Conservation (phyloP, 2,888 invertebrate species). For the Drosophila tripunctata region DNA sequence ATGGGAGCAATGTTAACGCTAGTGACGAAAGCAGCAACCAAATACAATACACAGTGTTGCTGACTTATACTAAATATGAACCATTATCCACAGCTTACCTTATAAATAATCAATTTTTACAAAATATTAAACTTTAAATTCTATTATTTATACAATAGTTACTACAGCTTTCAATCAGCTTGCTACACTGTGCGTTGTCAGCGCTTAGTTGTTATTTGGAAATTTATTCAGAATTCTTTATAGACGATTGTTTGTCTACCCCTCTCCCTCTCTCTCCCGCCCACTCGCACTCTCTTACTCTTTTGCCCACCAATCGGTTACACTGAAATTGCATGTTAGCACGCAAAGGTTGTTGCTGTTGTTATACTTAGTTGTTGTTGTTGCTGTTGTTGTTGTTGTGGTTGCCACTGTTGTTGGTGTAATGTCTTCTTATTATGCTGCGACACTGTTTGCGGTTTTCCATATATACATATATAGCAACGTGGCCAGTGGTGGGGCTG, state of each 20-base stretch:
- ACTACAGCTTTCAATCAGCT: background rate
- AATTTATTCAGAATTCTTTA: constrained; percentile 76
- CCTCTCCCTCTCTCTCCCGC: background rate
- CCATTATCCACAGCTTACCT: too few relatives aligned
- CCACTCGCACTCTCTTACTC: background rate
- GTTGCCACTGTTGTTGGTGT: constrained; percentile 67
- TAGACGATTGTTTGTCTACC: constrained; percentile 54
- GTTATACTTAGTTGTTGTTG: constrained; percentile 39
- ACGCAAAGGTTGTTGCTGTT: constrained; percentile 76
- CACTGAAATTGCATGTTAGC: constrained; percentile 84
- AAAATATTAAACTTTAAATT: background rate
- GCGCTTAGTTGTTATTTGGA: constrained; percentile 62
- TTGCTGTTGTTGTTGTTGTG: constrained; percentile 37
- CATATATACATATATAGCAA: too few relatives aligned
- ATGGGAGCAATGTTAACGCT: too few relatives aligned
- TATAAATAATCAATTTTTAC: too few relatives aligned
- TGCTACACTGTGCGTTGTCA: constrained; percentile 47
- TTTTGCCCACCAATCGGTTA: constrained; percentile 47
- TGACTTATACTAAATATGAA: too few relatives aligned
- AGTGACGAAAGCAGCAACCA: too few relatives aligned
- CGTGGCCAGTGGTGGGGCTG: constrained; percentile 22
- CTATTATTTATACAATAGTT: background rate
- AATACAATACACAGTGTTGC: too few relatives aligned
- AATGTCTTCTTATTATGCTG: constrained; percentile 79
- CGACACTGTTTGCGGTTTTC: constrained; percentile 66